Evolutionary conservation across 2,888 invertebrate genomes (phyloP).

Genomic region (Tenthredo livida): DNA sequence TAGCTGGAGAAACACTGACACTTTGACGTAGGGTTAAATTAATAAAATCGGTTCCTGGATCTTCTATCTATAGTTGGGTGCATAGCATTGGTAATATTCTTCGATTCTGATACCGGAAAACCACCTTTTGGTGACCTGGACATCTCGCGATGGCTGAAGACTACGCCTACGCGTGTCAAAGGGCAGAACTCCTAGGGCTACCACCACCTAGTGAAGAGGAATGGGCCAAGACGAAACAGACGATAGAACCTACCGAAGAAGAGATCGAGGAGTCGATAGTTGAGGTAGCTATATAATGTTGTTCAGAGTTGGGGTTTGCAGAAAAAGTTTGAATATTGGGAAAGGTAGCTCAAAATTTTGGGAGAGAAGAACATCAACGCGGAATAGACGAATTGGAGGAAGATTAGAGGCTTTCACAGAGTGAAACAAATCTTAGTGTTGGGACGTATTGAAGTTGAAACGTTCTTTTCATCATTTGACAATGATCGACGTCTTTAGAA

Average conservation of each 20-base stretch:
- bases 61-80: not conserved
- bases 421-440: not conserved
- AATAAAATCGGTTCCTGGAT: not conserved
- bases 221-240: conserved; percentile 71
- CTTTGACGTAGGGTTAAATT: not conserved
- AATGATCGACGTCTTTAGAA: not conserved
- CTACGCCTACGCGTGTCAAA: conserved; percentile 88
- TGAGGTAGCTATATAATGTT: conserved; percentile 5
- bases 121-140: not conserved
- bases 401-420: not conserved
- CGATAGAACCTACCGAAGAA: conserved; percentile 51
- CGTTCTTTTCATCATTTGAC: not conserved
- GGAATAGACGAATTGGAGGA: not conserved
- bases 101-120: not conserved
- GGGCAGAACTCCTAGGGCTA: conserved; percentile 88
- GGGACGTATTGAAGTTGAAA: not conserved
- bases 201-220: conserved; percentile 85
- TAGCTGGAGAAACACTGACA: not conserved
- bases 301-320: not conserved
- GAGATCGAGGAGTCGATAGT: conserved; percentile 34
- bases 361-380: not conserved
- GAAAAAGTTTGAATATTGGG: not conserved
- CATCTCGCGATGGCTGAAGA: conserved; percentile 69
- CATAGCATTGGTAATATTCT: not conserved
- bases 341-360: not conserved